phyloP scores from a whole-genome alignment of 2,113 vertebrate species.

The Seriola quinqueradiata region DNA sequence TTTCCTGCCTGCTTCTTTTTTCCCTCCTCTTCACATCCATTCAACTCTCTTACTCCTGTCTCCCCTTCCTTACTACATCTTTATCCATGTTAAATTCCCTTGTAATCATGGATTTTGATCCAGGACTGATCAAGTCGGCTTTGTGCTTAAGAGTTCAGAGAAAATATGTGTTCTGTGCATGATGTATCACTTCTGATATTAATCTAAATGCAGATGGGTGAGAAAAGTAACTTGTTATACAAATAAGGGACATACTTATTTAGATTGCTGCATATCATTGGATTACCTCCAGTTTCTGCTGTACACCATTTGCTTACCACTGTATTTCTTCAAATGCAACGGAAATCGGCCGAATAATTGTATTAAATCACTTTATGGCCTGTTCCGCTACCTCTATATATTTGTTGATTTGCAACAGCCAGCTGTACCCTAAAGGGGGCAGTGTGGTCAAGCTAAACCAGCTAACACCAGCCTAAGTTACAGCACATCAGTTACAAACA shows the following conservation, averaged over 20 bases:
- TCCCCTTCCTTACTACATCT: neutral
- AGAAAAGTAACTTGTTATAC: neutral
- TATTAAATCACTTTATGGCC: neutral
- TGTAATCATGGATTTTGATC: neutral
- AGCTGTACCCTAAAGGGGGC: constrained; percentile 71
- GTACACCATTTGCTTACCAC: neutral
- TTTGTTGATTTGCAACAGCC: constrained; percentile 54
- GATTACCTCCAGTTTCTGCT: neutral
- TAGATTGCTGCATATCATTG: neutral
- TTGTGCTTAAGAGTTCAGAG: neutral
- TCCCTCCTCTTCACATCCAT: neutral
- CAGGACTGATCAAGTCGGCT: neutral
- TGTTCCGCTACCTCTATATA: neutral
- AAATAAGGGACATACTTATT: neutral
- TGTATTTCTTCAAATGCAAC: neutral
- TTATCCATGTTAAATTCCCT: neutral
- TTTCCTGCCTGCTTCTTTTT: neutral
- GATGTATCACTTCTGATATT: neutral
- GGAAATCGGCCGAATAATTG: neutral
- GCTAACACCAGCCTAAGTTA: neutral
- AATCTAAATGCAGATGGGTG: neutral
- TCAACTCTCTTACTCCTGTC: neutral
- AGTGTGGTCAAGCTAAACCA: constrained; percentile 74
- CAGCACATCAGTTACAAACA: constrained; percentile 1
- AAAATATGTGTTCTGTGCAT: neutral